phyloP scores from a whole-genome alignment of 2,888 invertebrate species.

The Hofmannophila pseudospretella region DNA sequence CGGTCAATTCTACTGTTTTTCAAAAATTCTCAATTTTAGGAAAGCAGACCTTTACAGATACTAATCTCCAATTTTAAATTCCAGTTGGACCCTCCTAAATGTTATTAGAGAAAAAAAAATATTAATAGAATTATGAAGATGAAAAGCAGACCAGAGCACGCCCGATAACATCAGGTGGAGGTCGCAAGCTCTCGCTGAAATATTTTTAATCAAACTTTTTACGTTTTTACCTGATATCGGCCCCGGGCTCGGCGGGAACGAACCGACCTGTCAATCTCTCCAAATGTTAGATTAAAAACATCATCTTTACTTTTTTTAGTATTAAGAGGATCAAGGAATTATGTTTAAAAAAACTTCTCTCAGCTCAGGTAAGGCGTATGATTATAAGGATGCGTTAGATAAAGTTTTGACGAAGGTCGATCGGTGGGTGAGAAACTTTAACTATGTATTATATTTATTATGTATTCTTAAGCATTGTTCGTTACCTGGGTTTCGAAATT shows the following conservation, averaged over 20 bases:
- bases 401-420: slow-evolving; percentile 75
- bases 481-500: slow-evolving; percentile 5
- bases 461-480: slow-evolving; percentile 3
- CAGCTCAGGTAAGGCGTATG: slow-evolving; percentile 46
- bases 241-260: slow-evolving; percentile 46
- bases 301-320: slow-evolving; percentile 68
- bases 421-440: slow-evolving; percentile 33
- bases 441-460: slow-evolving; percentile 35
- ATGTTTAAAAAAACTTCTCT: slow-evolving; percentile 36
- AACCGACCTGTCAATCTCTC: slow-evolving; percentile 75
- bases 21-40: too few relatives aligned
- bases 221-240: slow-evolving; percentile 69
- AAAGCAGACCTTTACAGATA: neutral
- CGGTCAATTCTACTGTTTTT: too few relatives aligned
- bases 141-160: slow-evolving; percentile 28
- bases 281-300: slow-evolving; percentile 74
- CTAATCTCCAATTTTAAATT: neutral
- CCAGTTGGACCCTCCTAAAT: slow-evolving; percentile 19
- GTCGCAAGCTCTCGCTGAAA: slow-evolving; percentile 60
- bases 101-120: slow-evolving; percentile 16
- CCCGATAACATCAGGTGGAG: slow-evolving; percentile 38
- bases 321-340: slow-evolving; percentile 72
- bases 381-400: slow-evolving; percentile 70
- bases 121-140: slow-evolving; percentile 19
- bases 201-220: slow-evolving; percentile 75